Conservation (phyloP, 2,888 invertebrate genomes). For the Ditula angustiorana region DNA sequence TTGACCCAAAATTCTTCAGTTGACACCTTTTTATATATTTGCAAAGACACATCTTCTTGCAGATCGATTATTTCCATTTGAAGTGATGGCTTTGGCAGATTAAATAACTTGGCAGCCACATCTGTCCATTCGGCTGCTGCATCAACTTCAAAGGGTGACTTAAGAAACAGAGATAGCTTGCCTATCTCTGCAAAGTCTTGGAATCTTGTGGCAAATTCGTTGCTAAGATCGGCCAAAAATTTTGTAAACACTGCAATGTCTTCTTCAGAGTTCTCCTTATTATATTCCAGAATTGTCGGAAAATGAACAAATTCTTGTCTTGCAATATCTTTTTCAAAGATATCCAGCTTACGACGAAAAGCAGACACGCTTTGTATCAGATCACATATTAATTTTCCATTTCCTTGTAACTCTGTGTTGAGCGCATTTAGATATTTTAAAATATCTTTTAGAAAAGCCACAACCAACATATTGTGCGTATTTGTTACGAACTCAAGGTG, state of each 20-base stretch:
- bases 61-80: constrained; percentile 11
- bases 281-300: constrained; percentile 50
- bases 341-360: constrained; percentile 43
- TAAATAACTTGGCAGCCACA: constrained; percentile 51
- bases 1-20: constrained; percentile 14
- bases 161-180: constrained; percentile 42
- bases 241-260: constrained; percentile 48
- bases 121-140: constrained; percentile 47
- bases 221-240: constrained; percentile 43
- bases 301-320: constrained; percentile 47
- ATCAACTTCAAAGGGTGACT: constrained; percentile 48
- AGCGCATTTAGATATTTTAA: constrained; percentile 43
- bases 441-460: constrained; percentile 44
- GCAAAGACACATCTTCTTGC: constrained; percentile 43
- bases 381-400: constrained; percentile 44
- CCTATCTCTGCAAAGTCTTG: constrained; percentile 48
- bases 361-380: constrained; percentile 44
- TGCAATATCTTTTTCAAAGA: constrained; percentile 45
- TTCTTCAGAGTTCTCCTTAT: constrained; percentile 50
- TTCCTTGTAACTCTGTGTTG: constrained; percentile 43
- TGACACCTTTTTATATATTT: constrained; percentile 43
- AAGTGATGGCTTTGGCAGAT: constrained; percentile 46
- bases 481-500: constrained; percentile 42
- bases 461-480: constrained; percentile 43
- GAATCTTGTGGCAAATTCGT: constrained; percentile 43